These are phyloP conservation scores for Champsocephalus gunnari DNA, from an alignment of 2,797 vertebrate genomes.

Conservation along the genomic window DNA sequence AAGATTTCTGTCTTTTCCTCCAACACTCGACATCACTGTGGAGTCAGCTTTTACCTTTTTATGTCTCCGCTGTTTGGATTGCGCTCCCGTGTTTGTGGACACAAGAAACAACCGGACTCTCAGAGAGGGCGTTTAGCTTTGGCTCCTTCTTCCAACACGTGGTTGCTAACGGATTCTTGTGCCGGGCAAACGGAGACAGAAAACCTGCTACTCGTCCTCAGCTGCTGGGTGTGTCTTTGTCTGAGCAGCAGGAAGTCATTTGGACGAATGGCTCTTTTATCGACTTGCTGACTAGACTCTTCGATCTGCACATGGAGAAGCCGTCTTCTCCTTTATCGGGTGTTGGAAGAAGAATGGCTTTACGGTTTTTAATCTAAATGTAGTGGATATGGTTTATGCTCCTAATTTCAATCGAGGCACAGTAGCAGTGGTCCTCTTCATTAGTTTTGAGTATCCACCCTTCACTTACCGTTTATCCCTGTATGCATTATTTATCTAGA, in stretches of 20 bases:
- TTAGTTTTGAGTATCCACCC: neutral
- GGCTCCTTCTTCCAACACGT: conserved; percentile 37
- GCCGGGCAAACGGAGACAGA: conserved; percentile 38
- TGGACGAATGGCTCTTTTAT: conserved; percentile 63
- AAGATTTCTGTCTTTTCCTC: conserved; percentile 27
- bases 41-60: conserved; percentile 21
- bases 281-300: conserved; percentile 30
- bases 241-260: conserved; percentile 59
- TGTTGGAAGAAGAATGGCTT: neutral
- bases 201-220: conserved; percentile 17
- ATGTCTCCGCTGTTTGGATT: conserved; percentile 30
- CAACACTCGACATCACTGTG: conserved; percentile 10
- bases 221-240: conserved; percentile 28
- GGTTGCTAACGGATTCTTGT: conserved; percentile 50
- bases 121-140: conserved; percentile 2
- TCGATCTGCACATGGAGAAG: conserved; percentile 25
- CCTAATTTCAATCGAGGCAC: neutral
- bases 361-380: neutral
- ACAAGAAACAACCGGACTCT: neutral
- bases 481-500: neutral
- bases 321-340: neutral
- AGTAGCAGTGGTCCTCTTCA: too few species aligned
- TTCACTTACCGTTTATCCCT: neutral
- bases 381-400: neutral
- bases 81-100: conserved; percentile 7